Evolutionary conservation across 2,113 vertebrate genomes (phyloP), one percentile per base, ranked within the genome.

Genomic region (Vombatus ursinus): DNA sequence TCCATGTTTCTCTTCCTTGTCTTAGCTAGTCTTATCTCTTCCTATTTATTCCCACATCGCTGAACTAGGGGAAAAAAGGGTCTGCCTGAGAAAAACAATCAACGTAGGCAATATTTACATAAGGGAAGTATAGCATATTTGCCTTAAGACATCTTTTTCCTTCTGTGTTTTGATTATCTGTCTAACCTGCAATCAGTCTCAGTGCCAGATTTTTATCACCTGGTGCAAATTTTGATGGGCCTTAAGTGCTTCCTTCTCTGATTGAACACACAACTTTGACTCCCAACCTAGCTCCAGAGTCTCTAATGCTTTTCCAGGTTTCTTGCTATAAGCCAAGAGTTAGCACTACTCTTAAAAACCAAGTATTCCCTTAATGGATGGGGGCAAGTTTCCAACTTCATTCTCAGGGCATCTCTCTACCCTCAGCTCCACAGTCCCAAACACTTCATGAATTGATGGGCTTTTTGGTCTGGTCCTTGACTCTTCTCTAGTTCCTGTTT

Each of bases 71-170:
- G 95, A 94, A 37, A 90, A 95, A 96, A 96, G n/a, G 48, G 93
- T 97, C 24, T 92, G 8, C 77, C 31, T 96, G 48, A 93, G 95
- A 98, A 98, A 93, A 51, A 49, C 89, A 48, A 54, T 52, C 25
- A 57, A 37, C 96, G 92, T 91, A 14, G 6, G 25, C 91, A 68
- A 94, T 90, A 52, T 94, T 50, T 96, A n/a, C 2, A 24, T 57
- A 93, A 93, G 44, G 23, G 48, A 95, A 90, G 8, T 95, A 89
- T 44, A 0, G n/a, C 1, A 44, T 91, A 94, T 96, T 95, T 97
- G n/a, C 24, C 7, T 44, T 19, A 47, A 93, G 91, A 77, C 26
- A 52, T 28, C 91, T 92, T 96, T 89, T 94, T 53, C 12, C 37
- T 52, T 84, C 23, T 96, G 94, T 94, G 50, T 77, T 96, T 96